Base-by-base conservation (phyloP, 2,113 vertebrate species). In the Nematolebias whitei region DNA sequence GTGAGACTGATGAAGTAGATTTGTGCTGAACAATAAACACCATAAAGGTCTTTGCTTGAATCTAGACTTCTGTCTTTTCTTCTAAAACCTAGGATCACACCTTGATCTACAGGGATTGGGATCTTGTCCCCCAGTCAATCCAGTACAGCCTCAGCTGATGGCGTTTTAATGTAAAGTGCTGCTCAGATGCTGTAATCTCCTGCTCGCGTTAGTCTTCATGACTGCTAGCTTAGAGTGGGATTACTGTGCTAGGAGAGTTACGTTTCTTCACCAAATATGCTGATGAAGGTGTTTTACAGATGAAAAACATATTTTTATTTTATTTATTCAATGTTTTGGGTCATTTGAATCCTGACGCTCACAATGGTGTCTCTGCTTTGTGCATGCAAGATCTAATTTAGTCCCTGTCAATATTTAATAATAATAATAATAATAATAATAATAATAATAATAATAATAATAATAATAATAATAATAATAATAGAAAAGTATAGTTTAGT, bases 181-280 rank as follows among this genome's bases (percentile, higher is more conserved):
- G 74, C 78, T 77, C 61, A 70, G 57, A 39, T 55, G 1, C 60
- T 67, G 56, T 88, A 90, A 90, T 83, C 72, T 54, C 78, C 68
- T 61, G 69, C 57, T 72, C 60, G 49, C 80, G 78, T 55, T 70
- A 68, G 59, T 57, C 75, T 56, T 81, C 55, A 82, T 70, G 78
- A 78, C 55, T 19, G 32, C 63, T 39, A 16, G 71, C 75, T 79
- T 67, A 67, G 60, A 71, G 74, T 39, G 18, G 79, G 83, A 88
- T 86, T 87, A 84, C 29, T 77, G 66, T 49, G 64, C 47, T 51
- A 70, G 62, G 0, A 20, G 50, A 7, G 20, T 79, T 71, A 79
- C 57, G 61, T 53, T 74, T 77, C 64, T 78, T 70, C 23, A 55
- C 60, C 60, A 39, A 13, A 50, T 12, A 15, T 26, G 63, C 58